Evolutionary conservation across 2,888 invertebrate species (phyloP).

Genomic region (Esperia sulphurella): DNA sequence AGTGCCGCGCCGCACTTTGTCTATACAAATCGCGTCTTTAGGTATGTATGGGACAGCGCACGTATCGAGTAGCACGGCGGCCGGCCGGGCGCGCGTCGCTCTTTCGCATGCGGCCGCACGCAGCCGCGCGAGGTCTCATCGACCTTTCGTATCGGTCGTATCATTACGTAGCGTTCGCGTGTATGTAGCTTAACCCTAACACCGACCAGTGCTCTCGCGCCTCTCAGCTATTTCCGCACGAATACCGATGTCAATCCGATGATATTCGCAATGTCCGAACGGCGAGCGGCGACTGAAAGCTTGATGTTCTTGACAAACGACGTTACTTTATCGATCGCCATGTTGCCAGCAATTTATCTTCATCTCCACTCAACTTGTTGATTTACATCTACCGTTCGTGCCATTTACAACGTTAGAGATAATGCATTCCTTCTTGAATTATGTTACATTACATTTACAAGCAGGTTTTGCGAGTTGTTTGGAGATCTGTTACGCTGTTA

Average conservation of each 20-base stretch:
- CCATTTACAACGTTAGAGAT: conserved; percentile 28
- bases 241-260: conserved; percentile 28
- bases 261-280: conserved; percentile 11
- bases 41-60: too few relatives aligned
- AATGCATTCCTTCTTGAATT: conserved; percentile 29
- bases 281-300: conserved; percentile 4
- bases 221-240: conserved; percentile 34
- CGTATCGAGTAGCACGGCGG: too few relatives aligned
- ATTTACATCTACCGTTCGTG: conserved; percentile 43
- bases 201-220: conserved; percentile 19
- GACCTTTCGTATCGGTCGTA: too few relatives aligned
- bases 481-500: too few relatives aligned
- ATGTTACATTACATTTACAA: conserved; percentile 12
- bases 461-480: neutral
- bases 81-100: too few relatives aligned
- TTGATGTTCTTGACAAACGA: conserved; percentile 30
- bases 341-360: conserved; percentile 35
- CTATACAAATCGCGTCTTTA: too few relatives aligned
- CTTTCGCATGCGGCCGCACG: too few relatives aligned
- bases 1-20: too few relatives aligned
- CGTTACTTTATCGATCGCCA: conserved; percentile 30
- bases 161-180: too few relatives aligned
- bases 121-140: too few relatives aligned
- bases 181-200: neutral
- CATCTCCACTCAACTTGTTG: conserved; percentile 31